These are phyloP conservation scores for Drosophila lacteicornis DNA, from an alignment of 1,140 invertebrate species.

Conservation along the genomic window DNA sequence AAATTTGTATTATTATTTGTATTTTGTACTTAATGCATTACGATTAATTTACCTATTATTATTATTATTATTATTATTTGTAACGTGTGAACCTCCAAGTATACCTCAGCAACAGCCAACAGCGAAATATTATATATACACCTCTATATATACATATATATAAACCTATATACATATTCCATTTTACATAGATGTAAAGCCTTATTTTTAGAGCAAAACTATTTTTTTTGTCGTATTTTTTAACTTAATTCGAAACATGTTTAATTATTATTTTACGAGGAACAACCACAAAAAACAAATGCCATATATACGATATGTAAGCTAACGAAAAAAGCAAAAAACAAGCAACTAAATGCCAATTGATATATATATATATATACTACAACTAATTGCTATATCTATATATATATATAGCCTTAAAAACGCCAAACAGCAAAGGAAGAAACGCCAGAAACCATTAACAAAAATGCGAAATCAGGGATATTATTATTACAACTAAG, in stretches of 20 bases:
- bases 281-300: conserved; percentile 42
- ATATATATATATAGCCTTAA: conserved; percentile 51
- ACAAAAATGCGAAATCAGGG: conserved; percentile 66
- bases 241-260: conserved; percentile 34
- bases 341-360: conserved; percentile 69
- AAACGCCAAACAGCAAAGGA: conserved; percentile 64
- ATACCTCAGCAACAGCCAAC: conserved; percentile 64
- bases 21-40: conserved; percentile 36
- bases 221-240: conserved; percentile 27
- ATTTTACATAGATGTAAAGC: conserved; percentile 37
- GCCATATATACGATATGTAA: conserved; percentile 73
- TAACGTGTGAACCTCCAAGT: conserved; percentile 55
- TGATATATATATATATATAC: conserved; percentile 57
- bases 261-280: conserved; percentile 46
- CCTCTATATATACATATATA: conserved; percentile 1
- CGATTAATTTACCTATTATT: conserved; percentile 10
- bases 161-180: conserved; percentile 21
- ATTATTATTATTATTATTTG: conserved; percentile 26
- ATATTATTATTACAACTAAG: conserved; percentile 52
- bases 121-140: conserved; percentile 36
- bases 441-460: conserved; percentile 22
- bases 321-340: conserved; percentile 22
- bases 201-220: not conserved
- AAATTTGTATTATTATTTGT: conserved; percentile 69
- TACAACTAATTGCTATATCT: conserved; percentile 45